Evolutionary conservation across 2,113 vertebrate species (phyloP).

Genomic region (Theropithecus gelada): DNA sequence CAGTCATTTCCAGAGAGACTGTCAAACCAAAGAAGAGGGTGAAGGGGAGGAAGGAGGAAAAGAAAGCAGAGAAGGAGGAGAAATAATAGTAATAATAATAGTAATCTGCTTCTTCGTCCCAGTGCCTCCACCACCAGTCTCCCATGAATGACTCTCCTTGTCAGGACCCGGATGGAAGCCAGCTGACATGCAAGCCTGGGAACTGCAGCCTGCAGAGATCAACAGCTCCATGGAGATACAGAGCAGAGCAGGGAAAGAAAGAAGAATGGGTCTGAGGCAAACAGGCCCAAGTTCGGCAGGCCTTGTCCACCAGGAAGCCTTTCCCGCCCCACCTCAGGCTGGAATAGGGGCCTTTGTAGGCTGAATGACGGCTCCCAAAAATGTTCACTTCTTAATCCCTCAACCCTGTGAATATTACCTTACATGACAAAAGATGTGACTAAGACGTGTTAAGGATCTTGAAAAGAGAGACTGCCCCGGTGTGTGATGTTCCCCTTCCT

Average conservation of each 20-base stretch:
- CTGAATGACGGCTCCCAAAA: background rate
- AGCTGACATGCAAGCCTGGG: background rate
- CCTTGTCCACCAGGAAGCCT: background rate
- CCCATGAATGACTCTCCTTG: background rate
- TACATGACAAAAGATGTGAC: background rate
- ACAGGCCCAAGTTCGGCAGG: background rate
- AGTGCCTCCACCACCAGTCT: accelerated
- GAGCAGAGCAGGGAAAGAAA: background rate
- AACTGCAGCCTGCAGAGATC: background rate
- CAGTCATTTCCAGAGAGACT: background rate
- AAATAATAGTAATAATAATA: background rate
- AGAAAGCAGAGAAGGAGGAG: background rate
- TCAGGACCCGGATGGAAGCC: background rate
- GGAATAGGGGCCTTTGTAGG: background rate
- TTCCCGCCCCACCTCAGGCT: background rate
- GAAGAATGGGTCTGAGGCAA: background rate
- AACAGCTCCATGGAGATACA: accelerated
- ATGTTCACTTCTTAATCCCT: background rate
- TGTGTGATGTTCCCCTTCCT: too few relatives aligned
- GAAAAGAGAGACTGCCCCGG: background rate
- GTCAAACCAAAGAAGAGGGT: background rate
- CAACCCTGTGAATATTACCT: background rate
- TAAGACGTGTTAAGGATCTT: background rate
- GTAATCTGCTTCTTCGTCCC: background rate
- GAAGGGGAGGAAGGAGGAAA: background rate